phyloP scores from a whole-genome alignment of 2,888 invertebrate genomes.

The Tenthredo mesomela region DNA sequence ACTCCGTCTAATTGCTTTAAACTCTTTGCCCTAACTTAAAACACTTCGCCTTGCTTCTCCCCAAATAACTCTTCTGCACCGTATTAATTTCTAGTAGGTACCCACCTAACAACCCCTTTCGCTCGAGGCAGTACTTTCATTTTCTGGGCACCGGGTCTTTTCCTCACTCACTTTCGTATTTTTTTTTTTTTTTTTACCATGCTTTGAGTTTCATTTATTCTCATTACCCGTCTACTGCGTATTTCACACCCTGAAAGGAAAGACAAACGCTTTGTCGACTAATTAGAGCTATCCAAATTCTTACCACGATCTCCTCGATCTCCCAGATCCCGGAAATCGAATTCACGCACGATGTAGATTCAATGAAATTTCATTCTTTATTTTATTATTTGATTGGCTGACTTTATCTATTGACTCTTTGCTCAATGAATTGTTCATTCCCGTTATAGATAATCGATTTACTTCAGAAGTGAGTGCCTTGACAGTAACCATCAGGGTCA shows the following conservation, averaged over 20 bases:
- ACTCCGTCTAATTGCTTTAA: conserved; percentile 32
- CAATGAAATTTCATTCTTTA: neutral
- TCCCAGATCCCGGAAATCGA: neutral
- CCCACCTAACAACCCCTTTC: conserved; percentile 23
- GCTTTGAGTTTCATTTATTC: conserved; percentile 54
- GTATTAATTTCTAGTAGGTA: conserved; percentile 43
- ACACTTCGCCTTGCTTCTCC: conserved; percentile 3
- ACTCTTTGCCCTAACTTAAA: conserved; percentile 37
- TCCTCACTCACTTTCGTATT: conserved; percentile 45
- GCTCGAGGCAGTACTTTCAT: conserved; percentile 52
- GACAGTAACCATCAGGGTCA: neutral
- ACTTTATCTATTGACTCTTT: neutral
- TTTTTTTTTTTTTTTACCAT: conserved; percentile 51
- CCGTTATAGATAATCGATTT: neutral
- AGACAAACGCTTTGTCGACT: neutral
- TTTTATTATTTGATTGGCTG: neutral
- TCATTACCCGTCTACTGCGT: conserved; percentile 55
- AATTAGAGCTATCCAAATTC: neutral
- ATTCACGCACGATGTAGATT: neutral
- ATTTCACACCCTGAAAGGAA: neutral
- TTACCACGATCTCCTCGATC: neutral
- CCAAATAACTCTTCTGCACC: conserved; percentile 40
- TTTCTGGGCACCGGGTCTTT: conserved; percentile 46
- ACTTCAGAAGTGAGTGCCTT: neutral
- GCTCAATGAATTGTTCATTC: neutral